These are phyloP conservation scores for Oryctolagus cuniculus DNA, from an alignment of 2,113 vertebrate species.

Conservation along the genomic window DNA sequence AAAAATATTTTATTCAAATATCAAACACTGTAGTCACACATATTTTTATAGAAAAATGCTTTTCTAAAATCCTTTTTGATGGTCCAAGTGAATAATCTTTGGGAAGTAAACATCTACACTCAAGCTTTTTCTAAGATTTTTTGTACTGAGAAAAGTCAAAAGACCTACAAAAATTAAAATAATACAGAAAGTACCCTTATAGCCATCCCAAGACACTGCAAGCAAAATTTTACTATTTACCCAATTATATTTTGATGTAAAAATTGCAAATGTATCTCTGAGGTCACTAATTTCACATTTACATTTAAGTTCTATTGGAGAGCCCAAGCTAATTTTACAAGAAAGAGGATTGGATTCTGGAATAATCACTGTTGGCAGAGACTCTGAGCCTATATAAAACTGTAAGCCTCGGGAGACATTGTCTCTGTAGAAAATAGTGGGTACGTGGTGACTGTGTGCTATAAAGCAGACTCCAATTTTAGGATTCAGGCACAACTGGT, in stretches of 20 bases:
- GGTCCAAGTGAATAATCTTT: neutral
- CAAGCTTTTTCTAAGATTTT: neutral
- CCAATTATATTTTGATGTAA: conserved; percentile 9
- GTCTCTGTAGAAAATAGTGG: neutral
- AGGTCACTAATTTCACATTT: conserved; percentile 46
- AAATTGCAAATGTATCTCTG: conserved; percentile 28
- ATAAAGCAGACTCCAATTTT: neutral
- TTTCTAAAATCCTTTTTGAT: neutral
- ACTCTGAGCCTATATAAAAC: neutral
- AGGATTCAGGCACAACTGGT: neutral
- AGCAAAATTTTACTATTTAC: conserved; percentile 4
- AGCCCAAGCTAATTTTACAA: neutral
- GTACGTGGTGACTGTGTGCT: fast-evolving
- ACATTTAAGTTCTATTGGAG: conserved; percentile 48
- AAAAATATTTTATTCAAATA: neutral
- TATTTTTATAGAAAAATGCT: neutral
- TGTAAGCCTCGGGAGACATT: neutral
- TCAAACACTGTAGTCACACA: neutral
- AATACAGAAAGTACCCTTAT: neutral
- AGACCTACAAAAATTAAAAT: neutral
- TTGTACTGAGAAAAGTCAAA: neutral
- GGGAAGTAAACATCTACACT: neutral
- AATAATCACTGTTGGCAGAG: neutral
- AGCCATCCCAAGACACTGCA: neutral
- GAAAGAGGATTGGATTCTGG: neutral